Percentiles rank a stretch among this genome's conserved stretches.
Conservation (phyloP, 2,113 vertebrate species). For the Bubo scandiacus region DNA sequence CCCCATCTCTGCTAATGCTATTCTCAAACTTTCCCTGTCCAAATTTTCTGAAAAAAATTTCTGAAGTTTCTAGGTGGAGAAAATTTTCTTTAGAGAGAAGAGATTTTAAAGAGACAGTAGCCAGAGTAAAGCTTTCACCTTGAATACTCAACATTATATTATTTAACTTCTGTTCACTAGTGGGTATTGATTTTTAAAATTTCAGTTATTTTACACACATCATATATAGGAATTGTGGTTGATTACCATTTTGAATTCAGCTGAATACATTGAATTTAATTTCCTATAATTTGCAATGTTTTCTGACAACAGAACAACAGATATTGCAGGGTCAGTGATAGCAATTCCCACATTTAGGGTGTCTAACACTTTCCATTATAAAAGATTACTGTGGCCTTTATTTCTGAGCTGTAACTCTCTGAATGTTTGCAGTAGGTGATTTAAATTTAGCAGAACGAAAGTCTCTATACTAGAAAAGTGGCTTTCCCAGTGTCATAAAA, state of each 20-base stretch:
- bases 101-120: not conserved
- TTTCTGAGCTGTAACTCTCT: not conserved
- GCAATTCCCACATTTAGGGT: not conserved
- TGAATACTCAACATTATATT: not conserved
- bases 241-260: not conserved
- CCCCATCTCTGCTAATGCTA: not conserved
- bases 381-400: constrained; percentile 28
- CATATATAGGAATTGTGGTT: not conserved
- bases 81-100: not conserved
- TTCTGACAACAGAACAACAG: constrained; percentile 7
- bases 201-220: not conserved
- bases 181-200: not conserved
- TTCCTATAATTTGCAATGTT: not conserved
- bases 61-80: not conserved
- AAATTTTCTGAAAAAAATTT: not conserved
- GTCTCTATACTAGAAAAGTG: not conserved
- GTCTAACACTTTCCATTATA: constrained; percentile 25
- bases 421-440: not conserved
- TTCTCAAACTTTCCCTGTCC: not conserved
- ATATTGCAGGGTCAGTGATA: not conserved
- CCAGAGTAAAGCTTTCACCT: not conserved
- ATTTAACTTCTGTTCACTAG: not conserved
- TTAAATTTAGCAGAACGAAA: constrained; percentile 22
- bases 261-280: not conserved
- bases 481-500: not conserved